Evolutionary conservation across 2,113 vertebrate genomes (phyloP), one percentile per base, ranked within the genome.

Genomic region (Pao palembangensis): DNA sequence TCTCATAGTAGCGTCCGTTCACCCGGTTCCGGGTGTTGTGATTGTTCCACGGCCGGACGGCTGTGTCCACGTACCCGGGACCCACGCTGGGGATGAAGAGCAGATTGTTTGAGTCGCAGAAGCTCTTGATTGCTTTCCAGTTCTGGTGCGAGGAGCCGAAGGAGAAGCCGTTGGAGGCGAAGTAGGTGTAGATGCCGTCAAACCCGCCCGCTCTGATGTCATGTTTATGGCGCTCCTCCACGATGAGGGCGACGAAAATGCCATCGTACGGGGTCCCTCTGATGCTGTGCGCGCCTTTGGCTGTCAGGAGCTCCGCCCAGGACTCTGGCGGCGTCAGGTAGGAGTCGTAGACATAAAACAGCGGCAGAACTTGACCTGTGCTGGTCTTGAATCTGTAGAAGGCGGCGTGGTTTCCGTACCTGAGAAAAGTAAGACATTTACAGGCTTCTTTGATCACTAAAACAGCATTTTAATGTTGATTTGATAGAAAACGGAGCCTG

Each of bases 91-190:
- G 94, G 46, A 96, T 88, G 60, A 96, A 96, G 71, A 95, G 88
- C 41, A 96, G 86, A 58, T 94, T 94, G 83, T 92, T 94, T 42
- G 84, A 72, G 3, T 95, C 93, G 0, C 94, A 96, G 82, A 95
- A 96, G 8, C 76, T 85, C 81, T 96, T 96, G 81, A 95, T 88
- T 10, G 90, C 88, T 75, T 93, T 94, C 94, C 94, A 96, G 90
- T 96, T 96, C 87, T 95, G 94, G 80, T 96, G 93, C 25, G 94
- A 96, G 0, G 94, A 95, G 67, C 94, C 94, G 2, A 93, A 96
- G 42, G 94, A 95, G 81, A 96, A 95, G 25, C 94, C 94, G 0
- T 95, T 95, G 72, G 94, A 95, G 18, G 94, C 93, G 10, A 96
- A 96, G 76, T 95, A 95, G 5, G 94, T 95, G 69, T 95, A 96